phyloP scores from a whole-genome alignment of 1,140 invertebrate species.

The Apis dorsata region DNA sequence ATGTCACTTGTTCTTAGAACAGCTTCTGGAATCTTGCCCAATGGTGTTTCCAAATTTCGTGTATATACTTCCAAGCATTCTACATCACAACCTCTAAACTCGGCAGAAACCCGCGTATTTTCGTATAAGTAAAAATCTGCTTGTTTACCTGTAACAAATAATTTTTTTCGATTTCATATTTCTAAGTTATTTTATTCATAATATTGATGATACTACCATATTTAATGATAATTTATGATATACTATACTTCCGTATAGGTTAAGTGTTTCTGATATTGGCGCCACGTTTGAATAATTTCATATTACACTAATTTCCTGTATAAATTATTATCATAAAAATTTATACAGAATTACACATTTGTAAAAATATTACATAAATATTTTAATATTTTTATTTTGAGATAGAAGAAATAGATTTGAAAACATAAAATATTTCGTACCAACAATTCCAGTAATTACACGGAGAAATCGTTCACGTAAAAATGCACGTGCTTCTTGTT shows the following conservation, averaged over 20 bases:
- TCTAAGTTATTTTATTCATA: background rate
- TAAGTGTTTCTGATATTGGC: conserved; percentile 18
- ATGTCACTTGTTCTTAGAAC: conserved; percentile 75
- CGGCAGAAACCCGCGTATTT: conserved; percentile 73
- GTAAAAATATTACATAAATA: background rate
- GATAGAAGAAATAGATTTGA: background rate
- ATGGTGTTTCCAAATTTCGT: conserved; percentile 74
- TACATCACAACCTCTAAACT: conserved; percentile 76
- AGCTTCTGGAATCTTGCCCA: conserved; percentile 75
- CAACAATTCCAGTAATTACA: conserved; percentile 76
- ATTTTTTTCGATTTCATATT: background rate
- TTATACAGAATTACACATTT: background rate
- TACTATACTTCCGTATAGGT: background rate
- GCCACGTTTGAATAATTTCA: conserved; percentile 27
- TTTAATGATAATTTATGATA: background rate
- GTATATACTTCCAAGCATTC: conserved; percentile 75
- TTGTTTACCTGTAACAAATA: conserved; percentile 69
- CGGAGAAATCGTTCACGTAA: conserved; percentile 77
- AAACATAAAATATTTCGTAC: conserved; percentile 61
- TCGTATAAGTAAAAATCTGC: conserved; percentile 75
- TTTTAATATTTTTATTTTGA: background rate
- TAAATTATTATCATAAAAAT: background rate
- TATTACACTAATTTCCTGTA: background rate
- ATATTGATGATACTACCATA: no score
- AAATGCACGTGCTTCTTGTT: conserved; percentile 76